Evolutionary conservation across 1,140 invertebrate genomes (phyloP).

Genomic region (Ridgeia piscesae): DNA sequence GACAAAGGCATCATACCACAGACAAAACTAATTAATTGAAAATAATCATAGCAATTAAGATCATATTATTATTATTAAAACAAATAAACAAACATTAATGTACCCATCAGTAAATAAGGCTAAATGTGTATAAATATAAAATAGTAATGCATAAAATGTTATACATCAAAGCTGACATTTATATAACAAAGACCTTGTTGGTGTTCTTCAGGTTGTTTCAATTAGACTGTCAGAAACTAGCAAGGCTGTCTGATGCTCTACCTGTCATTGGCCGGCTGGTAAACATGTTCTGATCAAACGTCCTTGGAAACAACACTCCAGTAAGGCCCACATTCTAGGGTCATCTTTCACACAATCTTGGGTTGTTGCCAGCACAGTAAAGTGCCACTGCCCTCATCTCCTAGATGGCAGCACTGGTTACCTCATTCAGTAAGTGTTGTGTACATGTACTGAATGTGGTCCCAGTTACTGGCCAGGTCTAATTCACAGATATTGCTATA

Average conservation of each 20-base stretch:
- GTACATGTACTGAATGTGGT: neutral
- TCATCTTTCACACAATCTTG: neutral
- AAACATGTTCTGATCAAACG: neutral
- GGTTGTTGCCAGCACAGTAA: neutral
- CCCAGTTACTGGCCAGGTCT: neutral
- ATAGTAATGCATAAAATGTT: no score
- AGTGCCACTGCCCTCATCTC: neutral
- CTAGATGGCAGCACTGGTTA: neutral
- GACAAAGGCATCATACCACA: no score
- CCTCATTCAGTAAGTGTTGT: neutral
- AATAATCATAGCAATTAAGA: no score
- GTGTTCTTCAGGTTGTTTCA: no score
- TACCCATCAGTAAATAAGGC: no score
- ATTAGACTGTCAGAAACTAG: neutral
- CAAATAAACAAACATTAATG: no score
- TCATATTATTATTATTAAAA: no score
- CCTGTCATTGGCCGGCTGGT: neutral
- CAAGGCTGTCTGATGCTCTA: neutral
- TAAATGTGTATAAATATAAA: no score
- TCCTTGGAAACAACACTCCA: neutral
- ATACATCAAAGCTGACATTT: no score
- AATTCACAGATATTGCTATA: neutral
- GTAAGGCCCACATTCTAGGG: neutral
- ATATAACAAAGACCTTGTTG: no score
- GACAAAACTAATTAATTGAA: no score